These are phyloP conservation scores for Timema podura DNA, from an alignment of 2,888 invertebrate species.

Conservation along the genomic window DNA sequence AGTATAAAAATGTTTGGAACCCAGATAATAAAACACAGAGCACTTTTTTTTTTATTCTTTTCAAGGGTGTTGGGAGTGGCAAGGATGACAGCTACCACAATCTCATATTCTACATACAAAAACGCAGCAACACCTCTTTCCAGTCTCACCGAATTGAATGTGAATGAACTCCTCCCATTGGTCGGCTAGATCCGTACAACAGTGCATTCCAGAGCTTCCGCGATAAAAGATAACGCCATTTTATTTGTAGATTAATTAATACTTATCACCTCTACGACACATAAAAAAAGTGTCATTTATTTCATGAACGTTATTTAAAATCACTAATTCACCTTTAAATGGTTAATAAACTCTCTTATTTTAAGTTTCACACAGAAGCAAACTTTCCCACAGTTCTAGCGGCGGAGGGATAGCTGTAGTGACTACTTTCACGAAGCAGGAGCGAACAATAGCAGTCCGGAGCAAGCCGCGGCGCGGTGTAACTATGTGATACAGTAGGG, in stretches of 20 bases:
- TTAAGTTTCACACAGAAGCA: slow-evolving; percentile 25
- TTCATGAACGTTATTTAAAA: too few species aligned
- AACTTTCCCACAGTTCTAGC: slow-evolving; percentile 33
- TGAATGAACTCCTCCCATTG: slow-evolving; percentile 32
- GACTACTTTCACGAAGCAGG: slow-evolving; percentile 46
- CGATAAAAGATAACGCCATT: slow-evolving; percentile 20
- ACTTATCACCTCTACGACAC: too few species aligned
- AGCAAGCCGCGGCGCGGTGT: slow-evolving; percentile 20
- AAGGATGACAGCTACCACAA: too few species aligned
- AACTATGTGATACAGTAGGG: not conserved
- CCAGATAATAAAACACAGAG: too few species aligned
- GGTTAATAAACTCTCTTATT: too few species aligned
- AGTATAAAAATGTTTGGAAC: too few species aligned
- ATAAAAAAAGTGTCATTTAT: too few species aligned
- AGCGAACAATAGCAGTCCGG: slow-evolving; percentile 43
- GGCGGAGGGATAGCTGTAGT: slow-evolving; percentile 39
- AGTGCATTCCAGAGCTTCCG: slow-evolving; percentile 27
- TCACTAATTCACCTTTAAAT: too few species aligned
- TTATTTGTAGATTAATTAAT: too few species aligned
- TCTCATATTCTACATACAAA: too few species aligned
- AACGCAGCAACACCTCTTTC: slow-evolving; percentile 2
- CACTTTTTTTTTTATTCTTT: too few species aligned
- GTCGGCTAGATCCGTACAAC: slow-evolving; percentile 24
- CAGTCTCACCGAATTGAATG: slow-evolving; percentile 26
- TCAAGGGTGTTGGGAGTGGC: too few species aligned